phyloP scores from a whole-genome alignment of 2,888 invertebrate genomes.

The Protophormia terraenovae region DNA sequence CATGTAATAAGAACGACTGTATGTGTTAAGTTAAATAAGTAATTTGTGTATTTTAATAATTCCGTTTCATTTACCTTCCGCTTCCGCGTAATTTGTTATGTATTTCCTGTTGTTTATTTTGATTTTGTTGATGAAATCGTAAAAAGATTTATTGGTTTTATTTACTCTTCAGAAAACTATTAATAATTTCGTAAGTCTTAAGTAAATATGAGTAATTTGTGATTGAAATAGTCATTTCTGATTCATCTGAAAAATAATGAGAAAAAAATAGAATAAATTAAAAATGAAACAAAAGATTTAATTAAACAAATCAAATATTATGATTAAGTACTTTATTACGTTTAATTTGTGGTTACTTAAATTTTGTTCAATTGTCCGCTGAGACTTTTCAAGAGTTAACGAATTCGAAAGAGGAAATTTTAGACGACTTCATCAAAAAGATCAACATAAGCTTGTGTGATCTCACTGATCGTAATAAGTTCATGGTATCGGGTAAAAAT shows the following conservation, averaged over 20 bases:
- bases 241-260: background rate
- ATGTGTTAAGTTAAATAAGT: slow-evolving; percentile 63
- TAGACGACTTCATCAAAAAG: too few species aligned
- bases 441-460: too few species aligned
- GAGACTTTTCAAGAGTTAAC: too few species aligned
- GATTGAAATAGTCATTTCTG: background rate
- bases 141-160: slow-evolving; percentile 32
- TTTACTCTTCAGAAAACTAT: background rate
- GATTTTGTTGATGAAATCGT: slow-evolving; percentile 21
- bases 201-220: background rate
- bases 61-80: slow-evolving; percentile 76
- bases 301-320: too few species aligned
- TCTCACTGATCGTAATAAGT: too few species aligned
- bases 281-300: too few species aligned
- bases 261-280: too few species aligned
- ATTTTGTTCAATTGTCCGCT: too few species aligned
- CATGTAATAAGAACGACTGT: slow-evolving; percentile 3
- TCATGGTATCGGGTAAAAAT: too few species aligned
- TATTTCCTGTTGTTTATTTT: slow-evolving; percentile 63
- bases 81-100: slow-evolving; percentile 72
- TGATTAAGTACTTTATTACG: too few species aligned
- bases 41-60: slow-evolving; percentile 71
- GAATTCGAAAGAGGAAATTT: too few species aligned
- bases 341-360: too few species aligned
- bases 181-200: background rate